Evolutionary conservation across 2,888 invertebrate species (phyloP), one percentile per base, ranked within the genome.

Genomic region (Endomychus coccineus): DNA sequence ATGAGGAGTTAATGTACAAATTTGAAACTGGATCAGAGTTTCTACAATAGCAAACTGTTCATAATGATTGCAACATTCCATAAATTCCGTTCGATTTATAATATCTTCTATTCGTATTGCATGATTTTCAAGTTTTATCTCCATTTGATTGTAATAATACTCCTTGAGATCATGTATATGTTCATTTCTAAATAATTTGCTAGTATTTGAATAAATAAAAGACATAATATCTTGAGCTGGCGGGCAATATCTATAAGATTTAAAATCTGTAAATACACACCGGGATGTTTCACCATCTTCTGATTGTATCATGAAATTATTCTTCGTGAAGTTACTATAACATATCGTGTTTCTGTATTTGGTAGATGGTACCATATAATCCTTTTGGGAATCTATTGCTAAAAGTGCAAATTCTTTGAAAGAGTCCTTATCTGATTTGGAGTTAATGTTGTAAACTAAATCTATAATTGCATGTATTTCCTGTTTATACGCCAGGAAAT

Each of bases 251-350:
- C 55, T 43, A 29, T 48, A 52, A 9, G 43, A 44, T 45, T 58
- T 56, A 32, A 53, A 57, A 42, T 57, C 56, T 3, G 56, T 44
- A 16, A 54, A 39, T 36, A 45, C 51, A 7, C 59, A 61, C 32
- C 46, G 36, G 3, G 35, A 19, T 4, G 45, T 34, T 23, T 35
- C 23, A 19, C 40, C 49, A 44, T 43, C 51, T 56, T 43, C 44
- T 22, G 40, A 42, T 37, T 54, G 52, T 11, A 68, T 66, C 55
- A 71, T 57, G 0, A 69, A 39, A 44, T 71, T 71, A 35, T 68
- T 69, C 0, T 64, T 56, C 71, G 70, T 71, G 11, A 69, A 49
- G 50, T 71, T 70, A 3, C 64, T 69, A 41, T 71, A 71, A 7
- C 53, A 52, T 2, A 70, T 48, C 0, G 64, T 61, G 44, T 71